Conservation (phyloP, 2,797 vertebrate species). For the Semaprochilodus insignis region DNA sequence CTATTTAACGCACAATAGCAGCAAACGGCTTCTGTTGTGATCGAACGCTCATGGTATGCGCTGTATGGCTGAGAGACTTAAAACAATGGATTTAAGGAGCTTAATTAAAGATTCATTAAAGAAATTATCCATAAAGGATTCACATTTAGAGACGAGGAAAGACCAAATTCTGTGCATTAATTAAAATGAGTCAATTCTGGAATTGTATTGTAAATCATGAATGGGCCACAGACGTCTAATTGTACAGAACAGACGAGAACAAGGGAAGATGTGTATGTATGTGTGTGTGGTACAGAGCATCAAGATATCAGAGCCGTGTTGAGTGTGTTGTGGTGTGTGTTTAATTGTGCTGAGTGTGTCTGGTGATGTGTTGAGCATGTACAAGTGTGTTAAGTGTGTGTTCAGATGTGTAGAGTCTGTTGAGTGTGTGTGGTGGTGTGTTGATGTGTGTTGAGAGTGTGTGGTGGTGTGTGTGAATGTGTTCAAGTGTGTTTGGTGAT, state of each 20-base stretch:
- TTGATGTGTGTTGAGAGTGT: too few relatives aligned
- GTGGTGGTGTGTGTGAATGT: constrained; percentile 3
- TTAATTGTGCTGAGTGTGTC: too few relatives aligned
- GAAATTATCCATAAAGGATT: not conserved
- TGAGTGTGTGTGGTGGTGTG: constrained; percentile 7
- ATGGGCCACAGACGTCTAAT: not conserved
- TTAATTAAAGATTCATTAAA: not conserved
- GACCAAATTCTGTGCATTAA: not conserved
- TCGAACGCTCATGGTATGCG: not conserved
- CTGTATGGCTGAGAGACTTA: not conserved
- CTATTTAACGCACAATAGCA: not conserved
- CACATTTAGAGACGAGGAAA: not conserved
- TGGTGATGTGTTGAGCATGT: too few relatives aligned
- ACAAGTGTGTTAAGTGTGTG: too few relatives aligned
- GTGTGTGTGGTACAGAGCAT: too few relatives aligned
- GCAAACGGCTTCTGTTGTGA: too few relatives aligned
- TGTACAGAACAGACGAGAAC: too few relatives aligned
- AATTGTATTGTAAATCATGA: not conserved
- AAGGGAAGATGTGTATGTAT: too few relatives aligned
- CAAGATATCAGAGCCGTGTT: too few relatives aligned
- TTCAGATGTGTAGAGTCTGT: too few relatives aligned
- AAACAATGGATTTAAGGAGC: not conserved
- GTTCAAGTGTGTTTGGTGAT: constrained; percentile 24
- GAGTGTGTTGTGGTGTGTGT: too few relatives aligned
- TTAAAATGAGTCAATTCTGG: not conserved